A percentile compares a stretch with the other conserved stretches of the same genome.
Conservation (phyloP, 2,113 vertebrate species). For the Phaethon lepturus region DNA sequence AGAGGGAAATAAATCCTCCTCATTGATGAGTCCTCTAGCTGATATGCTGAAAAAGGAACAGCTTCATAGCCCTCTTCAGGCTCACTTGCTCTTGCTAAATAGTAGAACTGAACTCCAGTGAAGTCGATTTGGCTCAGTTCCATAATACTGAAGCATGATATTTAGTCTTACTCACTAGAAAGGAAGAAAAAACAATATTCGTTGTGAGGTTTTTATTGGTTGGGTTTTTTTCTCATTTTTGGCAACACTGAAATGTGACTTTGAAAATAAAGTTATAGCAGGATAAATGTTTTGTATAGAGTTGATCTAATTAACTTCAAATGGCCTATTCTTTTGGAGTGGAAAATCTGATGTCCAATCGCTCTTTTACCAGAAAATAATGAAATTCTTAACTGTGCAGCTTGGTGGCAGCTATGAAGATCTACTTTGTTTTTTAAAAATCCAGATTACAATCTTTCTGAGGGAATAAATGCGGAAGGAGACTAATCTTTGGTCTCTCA, state of each 20-base stretch:
- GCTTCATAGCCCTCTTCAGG: background rate
- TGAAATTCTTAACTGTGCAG: background rate
- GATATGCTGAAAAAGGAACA: background rate
- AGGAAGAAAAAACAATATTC: background rate
- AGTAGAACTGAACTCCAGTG: background rate
- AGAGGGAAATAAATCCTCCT: background rate
- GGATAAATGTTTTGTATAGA: background rate
- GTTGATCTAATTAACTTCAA: background rate
- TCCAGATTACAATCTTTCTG: background rate
- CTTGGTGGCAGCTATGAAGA: background rate
- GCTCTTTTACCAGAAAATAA: background rate
- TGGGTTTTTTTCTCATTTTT: accelerated
- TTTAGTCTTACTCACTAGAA: background rate
- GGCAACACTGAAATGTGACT: background rate
- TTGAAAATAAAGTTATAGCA: background rate
- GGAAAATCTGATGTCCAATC: background rate
- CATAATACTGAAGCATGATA: background rate
- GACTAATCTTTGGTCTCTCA: background rate
- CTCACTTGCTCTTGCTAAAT: background rate
- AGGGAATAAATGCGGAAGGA: background rate
- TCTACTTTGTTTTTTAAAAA: background rate
- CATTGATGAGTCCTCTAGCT: background rate
- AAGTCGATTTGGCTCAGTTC: background rate
- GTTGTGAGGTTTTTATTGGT: accelerated
- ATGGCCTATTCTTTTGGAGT: background rate